Evolutionary conservation across 2,797 vertebrate species (phyloP), one percentile per base, ranked within the genome.

Genomic region (Enteromius radiatus): DNA sequence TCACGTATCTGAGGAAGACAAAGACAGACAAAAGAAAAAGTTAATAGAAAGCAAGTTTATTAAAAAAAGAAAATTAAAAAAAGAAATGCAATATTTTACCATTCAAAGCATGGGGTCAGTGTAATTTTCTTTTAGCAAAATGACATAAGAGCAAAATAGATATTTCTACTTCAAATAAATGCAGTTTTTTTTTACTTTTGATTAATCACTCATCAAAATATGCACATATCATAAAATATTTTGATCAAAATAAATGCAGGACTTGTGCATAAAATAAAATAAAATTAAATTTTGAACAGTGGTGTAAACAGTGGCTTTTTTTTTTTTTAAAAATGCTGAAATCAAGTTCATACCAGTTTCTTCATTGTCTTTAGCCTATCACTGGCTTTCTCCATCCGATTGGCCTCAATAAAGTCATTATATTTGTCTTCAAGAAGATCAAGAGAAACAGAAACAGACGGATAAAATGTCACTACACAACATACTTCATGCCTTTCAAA

Each of bases 341-440:
- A 49, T 73, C 59, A 67, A 59, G 80, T 8, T 74, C 88, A 0
- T 79, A 99, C 98, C 96, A 99, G 92, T 91, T 97, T 99, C 89
- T 97, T 92, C 89, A 99, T 95, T 0, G 96, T 98, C 90, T 96
- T 97, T 87, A 99, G 93, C 77, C 98, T 93, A 81, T 98, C 96
- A 0, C 96, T 96, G 3, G 97, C 93, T 0, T 94, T 96, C 5
- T 98, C 97, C 49, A 97, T 96, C 19, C 98, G 95, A 88, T 99
- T 99, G 88, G 98, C 97, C 41, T 99, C 97, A 0, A 99, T 99
- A 67, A 99, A 99, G 88, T 99, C 97, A 0, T 96, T 98, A 92
- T 99, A 99, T 84, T 98, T 99, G 88, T 98, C 98, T 99, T 88
- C 43, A 63, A 43, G 43, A 45, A 33, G 14, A 36, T 12, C 33